Percentiles rank a stretch among this genome's conserved stretches.
Evolutionary conservation across 1,140 invertebrate genomes (phyloP).

Genomic region (Cyclina sinensis): DNA sequence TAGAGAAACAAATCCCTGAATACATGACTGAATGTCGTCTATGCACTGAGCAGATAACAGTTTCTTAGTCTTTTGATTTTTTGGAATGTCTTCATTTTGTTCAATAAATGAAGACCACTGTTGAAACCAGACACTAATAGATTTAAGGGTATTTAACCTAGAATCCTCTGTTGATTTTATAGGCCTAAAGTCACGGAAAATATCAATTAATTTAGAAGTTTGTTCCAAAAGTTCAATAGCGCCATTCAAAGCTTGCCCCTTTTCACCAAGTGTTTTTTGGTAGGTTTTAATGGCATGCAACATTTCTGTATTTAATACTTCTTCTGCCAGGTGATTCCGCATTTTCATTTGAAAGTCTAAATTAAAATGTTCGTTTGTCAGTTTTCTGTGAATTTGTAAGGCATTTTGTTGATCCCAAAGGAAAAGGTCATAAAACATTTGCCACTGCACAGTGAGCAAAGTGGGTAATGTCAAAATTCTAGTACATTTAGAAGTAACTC

Average conservation of each 20-base stretch:
- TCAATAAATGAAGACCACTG: background rate
- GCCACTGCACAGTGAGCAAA: background rate
- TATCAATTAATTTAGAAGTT: constrained; percentile 21
- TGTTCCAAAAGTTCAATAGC: constrained; percentile 46
- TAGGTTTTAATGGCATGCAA: background rate
- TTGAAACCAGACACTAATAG: background rate
- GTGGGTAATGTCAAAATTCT: constrained; percentile 15
- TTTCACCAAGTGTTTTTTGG: background rate
- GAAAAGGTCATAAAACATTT: constrained; percentile 29
- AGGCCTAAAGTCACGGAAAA: constrained; percentile 61
- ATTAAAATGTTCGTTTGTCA: constrained; percentile 43
- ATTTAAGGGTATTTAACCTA: constrained; percentile 6
- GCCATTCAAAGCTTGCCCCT: background rate
- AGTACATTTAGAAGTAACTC: background rate
- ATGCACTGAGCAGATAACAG: constrained; percentile 50
- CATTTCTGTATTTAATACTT: constrained; percentile 34
- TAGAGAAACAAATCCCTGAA: constrained; percentile 32
- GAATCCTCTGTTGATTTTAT: constrained; percentile 26
- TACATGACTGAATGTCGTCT: constrained; percentile 58
- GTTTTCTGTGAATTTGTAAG: constrained; percentile 44
- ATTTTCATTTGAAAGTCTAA: constrained; percentile 30
- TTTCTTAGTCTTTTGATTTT: constrained; percentile 15
- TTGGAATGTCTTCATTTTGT: background rate
- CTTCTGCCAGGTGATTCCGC: constrained; percentile 67
- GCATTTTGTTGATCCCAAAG: constrained; percentile 32